Evolutionary conservation across 2,797 vertebrate genomes (phyloP), one percentile per base, ranked within the genome.

Genomic region (Adelosebastes latens): DNA sequence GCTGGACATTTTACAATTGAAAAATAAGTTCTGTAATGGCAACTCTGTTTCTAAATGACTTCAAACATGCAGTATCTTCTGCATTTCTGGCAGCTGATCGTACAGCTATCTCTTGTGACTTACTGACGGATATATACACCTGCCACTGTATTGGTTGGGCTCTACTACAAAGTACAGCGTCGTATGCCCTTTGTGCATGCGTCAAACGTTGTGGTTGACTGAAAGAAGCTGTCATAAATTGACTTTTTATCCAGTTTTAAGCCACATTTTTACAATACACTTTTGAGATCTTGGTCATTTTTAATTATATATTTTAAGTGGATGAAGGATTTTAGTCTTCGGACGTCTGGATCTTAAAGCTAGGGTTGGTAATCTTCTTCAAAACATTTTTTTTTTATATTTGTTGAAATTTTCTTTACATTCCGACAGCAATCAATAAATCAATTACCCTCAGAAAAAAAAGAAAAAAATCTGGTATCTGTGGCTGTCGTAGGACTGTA

Each of bases 151-250:
- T 49, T 8, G 24, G 20, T 6, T 18, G 39, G 39, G 14, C 39
- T 59, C 14, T 16, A 29, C 14, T 59, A 29, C 13, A 59, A 59
- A 59, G 56, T 31, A 60, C 4, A 16, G 20, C 9, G 4, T 22
- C 52, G 22, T 46, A 1, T 32, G 16, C 14, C 42, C 42, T 46
- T 18, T 18, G 42, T 46, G 42, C 16, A 18, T 46, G 42, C 0
- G 42, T 46, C 42, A 46, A 0, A 18, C 16, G 0, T 18, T 18
- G 42, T 46, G 14, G 16, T 46, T 46, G 42, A 46, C 42, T 46
- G 42, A 0, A 0, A 0, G 16, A 16, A 46, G 14, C 42, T 18
- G 0, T 46, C 42, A 46, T 46, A 46, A 24, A 22, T 11, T 55
- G 1, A 53, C 52, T 22, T 0, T 22, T 22, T 53, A 53, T 24